Evolutionary conservation across 1,140 invertebrate genomes (phyloP).

Genomic region (Apis mellifera): Amel_HAv3.1 CM009936.2:16584001-16584500

Average conservation of each 20-base stretch:
- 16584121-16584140: constrained; percentile 90
- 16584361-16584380: constrained; percentile 19
- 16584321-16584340: constrained; percentile 95
- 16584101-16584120: constrained; percentile 93
- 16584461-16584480: constrained; percentile 88
- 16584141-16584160: constrained; percentile 95
- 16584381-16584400: constrained; percentile 35
- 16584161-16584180: constrained; percentile 93
- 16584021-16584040: constrained; percentile 94
- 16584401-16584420: constrained; percentile 83
- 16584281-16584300: constrained; percentile 93
- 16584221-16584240: constrained; percentile 90
- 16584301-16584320: constrained; percentile 89
- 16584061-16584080: constrained; percentile 91
- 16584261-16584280: constrained; percentile 95
- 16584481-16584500: constrained; percentile 96
- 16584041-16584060: constrained; percentile 90
- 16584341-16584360: constrained; percentile 81
- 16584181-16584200: constrained; percentile 87
- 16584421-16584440: constrained; percentile 95
- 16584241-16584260: constrained; percentile 85
- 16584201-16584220: constrained; percentile 98
- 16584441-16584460: constrained; percentile 93
- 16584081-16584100: constrained; percentile 98
- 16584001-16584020: constrained; percentile 96